These are phyloP conservation scores for Centruroides sculpturatus DNA, from an alignment of 1,140 invertebrate species.

Conservation along the genomic window DNA sequence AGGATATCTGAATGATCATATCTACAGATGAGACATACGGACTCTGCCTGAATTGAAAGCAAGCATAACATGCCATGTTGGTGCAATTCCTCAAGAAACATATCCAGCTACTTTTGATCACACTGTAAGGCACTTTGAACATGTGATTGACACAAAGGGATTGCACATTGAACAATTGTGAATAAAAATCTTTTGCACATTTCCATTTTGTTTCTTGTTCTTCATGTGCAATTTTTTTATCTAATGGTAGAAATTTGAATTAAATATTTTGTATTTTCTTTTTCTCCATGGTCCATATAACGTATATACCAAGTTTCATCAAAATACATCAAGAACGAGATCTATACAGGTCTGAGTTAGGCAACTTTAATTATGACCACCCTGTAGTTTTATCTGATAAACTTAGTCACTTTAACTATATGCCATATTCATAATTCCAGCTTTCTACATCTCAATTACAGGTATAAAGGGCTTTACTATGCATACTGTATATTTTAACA, in stretches of 20 bases:
- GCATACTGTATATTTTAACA: too few species aligned
- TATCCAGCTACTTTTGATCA: background rate
- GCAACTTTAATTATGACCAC: too few species aligned
- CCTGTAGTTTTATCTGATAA: too few species aligned
- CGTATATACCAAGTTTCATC: too few species aligned
- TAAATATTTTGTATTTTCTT: too few species aligned
- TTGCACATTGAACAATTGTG: background rate
- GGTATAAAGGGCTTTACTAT: too few species aligned
- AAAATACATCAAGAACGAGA: too few species aligned
- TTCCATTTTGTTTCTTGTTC: background rate
- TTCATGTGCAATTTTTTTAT: background rate
- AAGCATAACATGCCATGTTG: background rate
- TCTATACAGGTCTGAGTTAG: too few species aligned
- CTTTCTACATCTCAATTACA: too few species aligned
- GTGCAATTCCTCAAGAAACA: background rate
- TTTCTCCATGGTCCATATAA: too few species aligned
- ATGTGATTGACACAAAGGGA: background rate
- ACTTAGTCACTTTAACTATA: too few species aligned
- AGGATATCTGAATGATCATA: background rate
- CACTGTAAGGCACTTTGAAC: slow-evolving; percentile 2
- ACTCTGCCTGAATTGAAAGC: slow-evolving; percentile 1
- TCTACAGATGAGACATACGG: background rate
- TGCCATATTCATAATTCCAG: too few species aligned
- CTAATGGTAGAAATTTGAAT: background rate
- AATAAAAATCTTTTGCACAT: background rate